A percentile compares a stretch with the other conserved stretches of the same genome.
Evolutionary conservation across 2,113 vertebrate species (phyloP).

Genomic region (Periophthalmodon schlosseri): DNA sequence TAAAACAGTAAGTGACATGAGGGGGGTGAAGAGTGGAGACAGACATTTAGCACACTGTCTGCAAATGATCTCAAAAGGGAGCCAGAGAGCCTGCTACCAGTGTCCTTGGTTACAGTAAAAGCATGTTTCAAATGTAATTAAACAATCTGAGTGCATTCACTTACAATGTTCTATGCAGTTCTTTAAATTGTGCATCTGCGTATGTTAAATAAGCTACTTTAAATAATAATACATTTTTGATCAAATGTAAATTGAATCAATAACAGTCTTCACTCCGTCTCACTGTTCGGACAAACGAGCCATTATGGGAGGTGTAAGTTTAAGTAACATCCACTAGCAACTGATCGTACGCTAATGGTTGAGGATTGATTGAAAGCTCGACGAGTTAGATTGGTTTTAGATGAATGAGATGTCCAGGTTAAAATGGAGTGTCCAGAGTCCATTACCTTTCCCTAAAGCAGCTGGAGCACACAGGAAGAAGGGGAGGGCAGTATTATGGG

Average conservation of each 20-base stretch:
- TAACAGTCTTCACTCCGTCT: neutral
- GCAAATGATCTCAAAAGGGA: too few relatives aligned
- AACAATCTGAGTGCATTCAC: too few relatives aligned
- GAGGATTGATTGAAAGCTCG: slow-evolving; percentile 37
- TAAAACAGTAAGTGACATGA: too few relatives aligned
- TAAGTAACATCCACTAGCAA: slow-evolving; percentile 53
- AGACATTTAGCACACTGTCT: too few relatives aligned
- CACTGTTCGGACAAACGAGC: slow-evolving; percentile 18
- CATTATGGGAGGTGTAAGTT: slow-evolving; percentile 26
- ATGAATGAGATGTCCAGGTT: slow-evolving; percentile 27
- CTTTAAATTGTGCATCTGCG: too few relatives aligned
- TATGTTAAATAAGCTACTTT: too few relatives aligned
- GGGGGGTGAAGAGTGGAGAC: too few relatives aligned
- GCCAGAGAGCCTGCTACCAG: too few relatives aligned
- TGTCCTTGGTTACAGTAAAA: too few relatives aligned
- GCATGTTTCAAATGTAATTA: too few relatives aligned
- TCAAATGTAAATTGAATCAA: neutral
- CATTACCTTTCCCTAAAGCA: slow-evolving; percentile 63
- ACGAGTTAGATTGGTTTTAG: slow-evolving; percentile 38
- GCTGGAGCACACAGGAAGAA: slow-evolving; percentile 47
- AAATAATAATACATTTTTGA: neutral
- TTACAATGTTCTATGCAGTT: too few relatives aligned
- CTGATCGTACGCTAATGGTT: slow-evolving; percentile 40
- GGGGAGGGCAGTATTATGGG: slow-evolving; percentile 51
- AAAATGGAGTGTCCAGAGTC: slow-evolving; percentile 42